Evolutionary conservation across 2,888 invertebrate species (phyloP), one percentile per base, ranked within the genome.

Genomic region (Platycheirus rosarum): DNA sequence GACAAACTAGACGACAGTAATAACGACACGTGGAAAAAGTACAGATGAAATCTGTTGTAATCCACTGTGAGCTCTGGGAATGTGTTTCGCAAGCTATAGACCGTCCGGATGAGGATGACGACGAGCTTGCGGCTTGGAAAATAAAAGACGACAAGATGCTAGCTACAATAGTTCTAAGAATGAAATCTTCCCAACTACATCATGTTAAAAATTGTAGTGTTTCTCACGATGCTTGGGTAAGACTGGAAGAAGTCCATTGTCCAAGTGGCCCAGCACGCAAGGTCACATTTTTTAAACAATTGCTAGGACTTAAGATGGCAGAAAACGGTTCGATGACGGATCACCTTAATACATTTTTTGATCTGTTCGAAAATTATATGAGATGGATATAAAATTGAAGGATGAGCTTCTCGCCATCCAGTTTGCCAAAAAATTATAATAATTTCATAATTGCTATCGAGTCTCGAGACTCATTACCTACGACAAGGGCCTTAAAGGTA

Each of bases 111-210:
- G 35, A 35, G n/a, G n/a, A 2, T 35, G 35, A 1, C 1, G 6
- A 6, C 3, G 35, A 3, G 35, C 2, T 4, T 11, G 35, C 35
- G 2, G 35, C 11, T 35, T 51, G 66, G 66, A 18, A 29, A 20
- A 40, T 18, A 14, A 80, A 76, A 14, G 76, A 84, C 57, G 63
- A 70, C 40, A 84, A 84, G 32, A 73, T 66, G 8, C n/a, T 80
- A 1, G 76, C 73, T 14, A 73, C 70, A 7, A 77, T 84, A 9
- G 20, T 69, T 13, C 26, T 84, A 5, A 37, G 79, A 16, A 13
- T 79, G 20, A 84, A 84, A 16, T 35, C 76, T 14, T 75, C 76
- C 3, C 79, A 84, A 13, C 9, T 84, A 9, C 23, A 35, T 0
- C 62, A 77, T 35, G 42, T 75, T 23, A 82, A 77, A 14, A 49